These are phyloP conservation scores for Leptonema lineaticorne DNA, from an alignment of 1,140 invertebrate genomes.

Conservation along the genomic window DNA sequence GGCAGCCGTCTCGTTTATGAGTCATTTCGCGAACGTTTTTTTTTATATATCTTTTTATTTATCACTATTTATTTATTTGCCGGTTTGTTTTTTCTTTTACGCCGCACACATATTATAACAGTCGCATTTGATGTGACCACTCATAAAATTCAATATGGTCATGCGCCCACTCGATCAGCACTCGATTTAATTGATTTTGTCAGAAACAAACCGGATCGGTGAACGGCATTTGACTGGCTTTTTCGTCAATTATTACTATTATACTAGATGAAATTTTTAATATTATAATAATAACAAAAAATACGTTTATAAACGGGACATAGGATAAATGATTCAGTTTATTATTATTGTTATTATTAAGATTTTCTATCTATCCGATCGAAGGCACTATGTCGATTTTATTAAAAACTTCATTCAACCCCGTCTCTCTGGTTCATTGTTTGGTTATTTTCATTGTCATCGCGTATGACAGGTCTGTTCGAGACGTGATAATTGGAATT, in stretches of 20 bases:
- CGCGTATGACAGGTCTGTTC: neutral
- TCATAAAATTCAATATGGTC: conserved; percentile 16
- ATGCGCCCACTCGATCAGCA: conserved; percentile 15
- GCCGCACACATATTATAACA: no score
- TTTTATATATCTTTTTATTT: neutral
- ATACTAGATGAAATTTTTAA: no score
- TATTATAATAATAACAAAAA: no score
- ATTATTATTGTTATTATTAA: no score
- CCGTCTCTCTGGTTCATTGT: no score
- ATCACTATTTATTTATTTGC: no score
- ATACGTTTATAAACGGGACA: no score
- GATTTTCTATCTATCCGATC: no score
- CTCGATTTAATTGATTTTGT: conserved; percentile 18
- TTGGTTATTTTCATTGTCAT: neutral
- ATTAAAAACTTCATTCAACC: no score
- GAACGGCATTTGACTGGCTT: neutral
- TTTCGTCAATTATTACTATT: neutral
- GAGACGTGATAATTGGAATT: neutral
- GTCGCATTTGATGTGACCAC: neutral
- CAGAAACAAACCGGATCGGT: conserved; percentile 17
- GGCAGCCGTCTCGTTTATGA: conserved; percentile 5
- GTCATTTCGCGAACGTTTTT: neutral
- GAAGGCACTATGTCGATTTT: no score
- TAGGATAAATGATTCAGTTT: no score
- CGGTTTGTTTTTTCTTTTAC: no score